A percentile compares a stretch with the other conserved stretches of the same genome.
These are phyloP conservation scores for Bombus confusus DNA, from an alignment of 1,140 invertebrate species.

Conservation along the genomic window DNA sequence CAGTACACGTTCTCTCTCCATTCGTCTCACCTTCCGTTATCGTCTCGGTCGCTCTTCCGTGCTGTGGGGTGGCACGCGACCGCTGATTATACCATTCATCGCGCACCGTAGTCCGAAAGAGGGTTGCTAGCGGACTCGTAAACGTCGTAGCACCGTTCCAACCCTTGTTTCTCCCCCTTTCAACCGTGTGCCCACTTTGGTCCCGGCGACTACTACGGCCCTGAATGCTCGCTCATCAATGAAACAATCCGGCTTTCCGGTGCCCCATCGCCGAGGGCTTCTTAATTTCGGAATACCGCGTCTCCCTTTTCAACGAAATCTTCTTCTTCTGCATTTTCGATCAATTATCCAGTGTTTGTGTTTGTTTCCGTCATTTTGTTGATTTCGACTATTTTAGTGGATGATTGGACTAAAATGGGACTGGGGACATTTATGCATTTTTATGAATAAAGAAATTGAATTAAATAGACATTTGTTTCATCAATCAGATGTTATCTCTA, in stretches of 20 bases:
- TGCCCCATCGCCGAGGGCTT: slow-evolving; percentile 57
- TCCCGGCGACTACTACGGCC: slow-evolving; percentile 43
- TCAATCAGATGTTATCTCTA: no score
- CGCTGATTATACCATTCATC: slow-evolving; percentile 83
- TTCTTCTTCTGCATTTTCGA: slow-evolving; percentile 8
- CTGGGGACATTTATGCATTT: background rate
- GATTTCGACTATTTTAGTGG: background rate
- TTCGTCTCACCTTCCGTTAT: slow-evolving; percentile 47
- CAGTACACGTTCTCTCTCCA: slow-evolving; percentile 25
- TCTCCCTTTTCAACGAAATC: background rate
- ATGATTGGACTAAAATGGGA: no score
- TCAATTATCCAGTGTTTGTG: slow-evolving; percentile 34
- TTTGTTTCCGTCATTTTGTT: slow-evolving; percentile 10
- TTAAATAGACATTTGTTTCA: no score
- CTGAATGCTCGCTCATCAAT: slow-evolving; percentile 82
- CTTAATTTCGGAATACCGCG: slow-evolving; percentile 48
- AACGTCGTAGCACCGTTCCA: slow-evolving; percentile 71
- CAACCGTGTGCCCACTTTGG: slow-evolving; percentile 54
- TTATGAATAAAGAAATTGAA: background rate
- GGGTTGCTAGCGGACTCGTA: slow-evolving; percentile 77
- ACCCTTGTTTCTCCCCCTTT: slow-evolving; percentile 45
- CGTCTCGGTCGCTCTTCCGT: slow-evolving; percentile 40
- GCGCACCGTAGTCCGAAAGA: slow-evolving; percentile 72
- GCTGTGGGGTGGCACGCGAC: slow-evolving; percentile 78
- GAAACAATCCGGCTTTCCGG: slow-evolving; percentile 78